Conservation (phyloP, 1,140 invertebrate species). For the Halesus radiatus region DNA sequence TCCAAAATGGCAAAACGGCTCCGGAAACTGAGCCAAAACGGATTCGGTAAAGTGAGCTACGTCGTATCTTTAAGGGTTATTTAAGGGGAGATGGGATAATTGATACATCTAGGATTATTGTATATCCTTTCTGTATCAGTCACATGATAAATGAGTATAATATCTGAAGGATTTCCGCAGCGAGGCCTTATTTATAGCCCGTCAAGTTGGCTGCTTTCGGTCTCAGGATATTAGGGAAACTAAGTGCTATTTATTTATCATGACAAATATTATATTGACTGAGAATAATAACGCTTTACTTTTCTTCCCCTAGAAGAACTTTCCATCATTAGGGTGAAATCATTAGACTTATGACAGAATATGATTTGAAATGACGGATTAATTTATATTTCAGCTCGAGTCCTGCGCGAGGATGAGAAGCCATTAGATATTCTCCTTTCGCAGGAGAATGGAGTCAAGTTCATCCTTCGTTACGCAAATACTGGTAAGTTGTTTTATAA, state of each 20-base stretch:
- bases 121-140: slow-evolving; percentile 7
- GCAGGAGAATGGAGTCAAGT: slow-evolving; percentile 51
- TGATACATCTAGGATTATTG: slow-evolving; percentile 25
- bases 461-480: slow-evolving; percentile 55
- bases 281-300: neutral
- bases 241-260: neutral
- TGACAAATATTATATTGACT: neutral
- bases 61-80: neutral
- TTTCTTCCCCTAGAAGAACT: too few relatives aligned
- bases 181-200: neutral
- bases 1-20: neutral
- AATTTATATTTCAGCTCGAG: slow-evolving; percentile 41
- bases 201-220: neutral
- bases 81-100: slow-evolving; percentile 5
- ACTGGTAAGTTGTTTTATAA: slow-evolving; percentile 48
- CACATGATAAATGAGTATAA: slow-evolving; percentile 13
- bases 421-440: slow-evolving; percentile 52
- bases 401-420: slow-evolving; percentile 52
- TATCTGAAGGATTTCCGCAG: neutral
- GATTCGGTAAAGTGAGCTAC: too few relatives aligned
- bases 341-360: neutral
- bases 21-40: neutral
- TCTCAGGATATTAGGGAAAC: neutral
- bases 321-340: neutral
- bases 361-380: neutral